Evolutionary conservation across 2,113 vertebrate genomes (phyloP), one percentile per base, ranked within the genome.

Genomic region (Pseudopodoces humilis): DNA sequence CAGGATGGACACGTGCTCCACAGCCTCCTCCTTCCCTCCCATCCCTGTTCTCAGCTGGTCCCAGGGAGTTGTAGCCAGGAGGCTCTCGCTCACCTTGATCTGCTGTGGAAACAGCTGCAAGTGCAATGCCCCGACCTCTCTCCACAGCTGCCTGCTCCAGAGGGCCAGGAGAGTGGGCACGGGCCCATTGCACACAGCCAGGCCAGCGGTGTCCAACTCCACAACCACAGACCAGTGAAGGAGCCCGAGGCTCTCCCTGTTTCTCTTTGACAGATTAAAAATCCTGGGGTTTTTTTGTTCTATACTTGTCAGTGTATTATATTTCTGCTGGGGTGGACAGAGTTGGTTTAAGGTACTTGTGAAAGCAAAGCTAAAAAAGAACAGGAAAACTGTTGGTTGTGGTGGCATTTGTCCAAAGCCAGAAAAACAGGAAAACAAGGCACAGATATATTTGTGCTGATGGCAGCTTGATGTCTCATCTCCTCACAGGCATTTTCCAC

Each of bases 41-140:
- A 0, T 3, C 81, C 21, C 1, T 8, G 18, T 31, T 22, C 43
- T 9, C 56, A 4, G 43, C 3, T 5, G 46, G 31, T 8, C 15
- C 11, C 11, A 10, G 49, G 67, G 52, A 64, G 20, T 6, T 4
- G n/a, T 11, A 22, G 49, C 64, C 8, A 1, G 53, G 74, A 46
- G 33, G 15, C 9, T 15, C 35, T 15, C 7, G 1, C 74, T 44
- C 3, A 2, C 90, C 33, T 11, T 28, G 33, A 43, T 35, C 43
- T 22, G n/a, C 67, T 1, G 4, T 1, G 19, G 41, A 31, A 74
- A 33, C 43, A 58, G 4, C 39, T 14, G 2, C 5, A 35, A 8
- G 10, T 0, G 0, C 63, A 4, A 12, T 13, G 76, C 10, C 25
- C 1, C 1, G 22, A 17, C 1, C 41, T 5, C 25, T 23, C 28